Evolutionary conservation across 2,113 vertebrate genomes (phyloP).

Genomic region (Syngnathus floridae): DNA sequence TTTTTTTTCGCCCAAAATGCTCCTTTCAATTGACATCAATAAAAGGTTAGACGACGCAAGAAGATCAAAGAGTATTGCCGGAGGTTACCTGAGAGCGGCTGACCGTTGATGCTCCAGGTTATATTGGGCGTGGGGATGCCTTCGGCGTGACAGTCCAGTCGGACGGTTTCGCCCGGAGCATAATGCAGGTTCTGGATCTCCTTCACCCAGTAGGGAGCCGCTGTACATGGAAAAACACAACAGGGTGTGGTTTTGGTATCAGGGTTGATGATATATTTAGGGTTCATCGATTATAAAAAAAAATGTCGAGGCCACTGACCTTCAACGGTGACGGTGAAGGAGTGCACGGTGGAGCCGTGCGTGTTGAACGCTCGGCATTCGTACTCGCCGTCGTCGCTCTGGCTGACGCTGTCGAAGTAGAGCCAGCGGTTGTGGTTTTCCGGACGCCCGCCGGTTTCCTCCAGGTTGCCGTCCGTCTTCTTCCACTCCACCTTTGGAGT

Average conservation of each 20-base stretch:
- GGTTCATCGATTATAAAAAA: background rate
- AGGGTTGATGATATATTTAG: background rate
- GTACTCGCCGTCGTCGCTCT: conserved; percentile 81
- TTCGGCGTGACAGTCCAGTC: conserved; percentile 76
- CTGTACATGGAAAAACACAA: conserved; percentile 45
- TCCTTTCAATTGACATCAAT: too few relatives aligned
- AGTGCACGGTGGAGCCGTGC: conserved; percentile 54
- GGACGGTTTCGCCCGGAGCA: conserved; percentile 73
- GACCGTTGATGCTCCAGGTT: conserved; percentile 81
- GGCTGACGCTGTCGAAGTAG: conserved; percentile 54
- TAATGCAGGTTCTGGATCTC: conserved; percentile 66
- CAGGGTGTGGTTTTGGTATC: background rate
- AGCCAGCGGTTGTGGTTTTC: conserved; percentile 68
- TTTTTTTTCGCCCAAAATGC: too few relatives aligned
- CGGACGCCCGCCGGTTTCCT: conserved; percentile 7
- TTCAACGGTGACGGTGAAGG: conserved; percentile 75
- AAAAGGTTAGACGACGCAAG: background rate
- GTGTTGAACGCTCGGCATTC: conserved; percentile 72
- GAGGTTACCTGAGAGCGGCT: conserved; percentile 52
- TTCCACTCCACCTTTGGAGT: conserved; percentile 78
- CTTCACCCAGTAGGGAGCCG: conserved; percentile 78
- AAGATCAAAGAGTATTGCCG: background rate
- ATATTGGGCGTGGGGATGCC: conserved; percentile 75
- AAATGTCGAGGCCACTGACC: conserved; percentile 54
- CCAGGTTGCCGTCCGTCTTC: conserved; percentile 63